Conservation (phyloP, 2,113 vertebrate genomes). For the Meriones unguiculatus region DNA sequence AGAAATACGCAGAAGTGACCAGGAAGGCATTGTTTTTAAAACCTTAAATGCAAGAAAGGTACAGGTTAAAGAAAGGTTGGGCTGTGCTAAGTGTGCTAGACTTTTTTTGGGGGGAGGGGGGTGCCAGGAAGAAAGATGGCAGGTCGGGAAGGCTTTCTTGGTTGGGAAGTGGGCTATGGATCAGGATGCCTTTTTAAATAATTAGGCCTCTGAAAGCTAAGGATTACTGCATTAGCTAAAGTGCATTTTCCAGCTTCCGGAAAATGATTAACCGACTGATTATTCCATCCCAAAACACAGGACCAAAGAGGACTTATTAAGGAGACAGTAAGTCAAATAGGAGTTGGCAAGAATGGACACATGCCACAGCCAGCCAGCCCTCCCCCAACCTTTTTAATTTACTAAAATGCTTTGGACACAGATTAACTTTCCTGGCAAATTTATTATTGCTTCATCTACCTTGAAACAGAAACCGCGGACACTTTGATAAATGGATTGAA, state of each 20-base stretch:
- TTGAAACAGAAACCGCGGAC: conserved; percentile 70
- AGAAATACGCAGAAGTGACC: not conserved
- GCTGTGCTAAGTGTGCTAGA: not conserved
- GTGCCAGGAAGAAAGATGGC: not conserved
- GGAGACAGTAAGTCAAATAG: conserved; percentile 81
- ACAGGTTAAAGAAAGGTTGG: not conserved
- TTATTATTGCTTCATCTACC: conserved; percentile 83
- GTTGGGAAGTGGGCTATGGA: conserved; percentile 11
- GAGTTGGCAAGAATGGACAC: conserved; percentile 77
- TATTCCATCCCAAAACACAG: conserved; percentile 81
- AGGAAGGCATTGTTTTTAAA: not conserved
- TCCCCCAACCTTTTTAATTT: conserved; percentile 78
- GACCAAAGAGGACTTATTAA: conserved; percentile 77
- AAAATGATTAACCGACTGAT: conserved; percentile 82
- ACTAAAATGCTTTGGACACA: conserved; percentile 85
- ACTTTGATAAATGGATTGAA: conserved; percentile 85
- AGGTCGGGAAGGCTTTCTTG: conserved; percentile 25
- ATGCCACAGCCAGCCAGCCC: conserved; percentile 52
- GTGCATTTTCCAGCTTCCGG: conserved; percentile 80
- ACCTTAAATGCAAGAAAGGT: not conserved
- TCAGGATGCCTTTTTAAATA: conserved; percentile 72
- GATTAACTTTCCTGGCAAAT: conserved; percentile 83
- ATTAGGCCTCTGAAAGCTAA: conserved; percentile 64
- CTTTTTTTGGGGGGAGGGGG: not conserved
- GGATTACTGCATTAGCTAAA: conserved; percentile 80